Evolutionary conservation across 2,888 invertebrate genomes (phyloP), one percentile per base, ranked within the genome.

Genomic region (Calliphora vomitoria): DNA sequence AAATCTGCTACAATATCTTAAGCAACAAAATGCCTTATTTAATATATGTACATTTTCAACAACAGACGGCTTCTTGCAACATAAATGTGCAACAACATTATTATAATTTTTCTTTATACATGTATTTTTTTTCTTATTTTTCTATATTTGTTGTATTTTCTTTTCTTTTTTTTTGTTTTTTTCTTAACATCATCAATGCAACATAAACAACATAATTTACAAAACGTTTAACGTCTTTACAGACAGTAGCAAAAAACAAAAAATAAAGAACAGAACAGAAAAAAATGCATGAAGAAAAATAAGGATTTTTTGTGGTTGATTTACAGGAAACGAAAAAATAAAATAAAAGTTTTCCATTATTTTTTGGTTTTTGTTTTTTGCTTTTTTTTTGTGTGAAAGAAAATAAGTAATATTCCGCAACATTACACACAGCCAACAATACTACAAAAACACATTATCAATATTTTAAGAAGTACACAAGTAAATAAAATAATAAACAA

Each of bases 181-280:
- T 76, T n/a, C n/a, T n/a, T 35, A 72, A 78, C 81, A 84, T 87
- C 84, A 84, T 87, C 87, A 87, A 84, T 87, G 87, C 87, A 87
- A 87, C 78, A 87, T 87, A 87, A 87, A 87, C 84, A 87, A 81
- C 87, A 84, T 84, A 87, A 84, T 87, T 84, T 84, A 84, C 78
- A 82, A 87, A 87, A 87, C 87, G 84, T 84, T 87, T 87, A 87
- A 87, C 84, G 76, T 87, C 84, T 81, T 53, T 74, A 47, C 87
- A 71, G 68, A 62, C 84, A 72, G 47, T 64, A 20, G 8, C 20
- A 69, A 15, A 62, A 60, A 31, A 64, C 47, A n/a, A 8, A 44
- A 13, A 41, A 25, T 25, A 25, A 25, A 25, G 25, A 25, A 25
- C 25, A 2, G 25, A 25, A 2, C 25, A n/a, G 25, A 2, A 25